Evolutionary conservation across 2,888 invertebrate species (phyloP).

Genomic region (Eupithecia dodoneata): DNA sequence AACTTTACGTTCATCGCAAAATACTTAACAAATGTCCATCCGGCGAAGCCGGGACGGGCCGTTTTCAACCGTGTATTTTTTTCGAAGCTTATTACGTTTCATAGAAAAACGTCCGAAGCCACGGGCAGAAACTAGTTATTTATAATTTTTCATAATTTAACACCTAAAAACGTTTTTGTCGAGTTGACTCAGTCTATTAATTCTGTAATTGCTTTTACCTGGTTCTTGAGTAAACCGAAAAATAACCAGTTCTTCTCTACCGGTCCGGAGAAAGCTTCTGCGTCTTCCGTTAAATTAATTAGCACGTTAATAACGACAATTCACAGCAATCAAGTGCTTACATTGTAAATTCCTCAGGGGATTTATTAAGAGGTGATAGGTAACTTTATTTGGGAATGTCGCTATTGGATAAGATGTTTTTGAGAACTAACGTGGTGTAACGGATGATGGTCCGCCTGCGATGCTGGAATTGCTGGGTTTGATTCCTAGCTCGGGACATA

Average conservation of each 20-base stretch:
- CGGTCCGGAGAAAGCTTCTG: slow-evolving; percentile 36
- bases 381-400: background rate
- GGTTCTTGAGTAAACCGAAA: slow-evolving; percentile 5
- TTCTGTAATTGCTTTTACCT: background rate
- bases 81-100: no score
- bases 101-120: no score
- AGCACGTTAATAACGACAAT: slow-evolving; percentile 36
- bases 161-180: no score
- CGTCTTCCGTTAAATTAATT: slow-evolving; percentile 38
- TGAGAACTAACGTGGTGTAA: background rate
- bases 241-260: slow-evolving; percentile 25
- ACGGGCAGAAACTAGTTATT: no score
- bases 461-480: background rate
- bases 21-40: no score
- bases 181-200: background rate
- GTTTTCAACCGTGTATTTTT: no score
- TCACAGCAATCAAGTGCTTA: slow-evolving; percentile 38
- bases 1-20: no score
- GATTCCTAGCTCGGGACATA: background rate
- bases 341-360: slow-evolving; percentile 31
- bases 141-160: no score
- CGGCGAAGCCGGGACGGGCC: no score
- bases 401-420: background rate
- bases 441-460: background rate
- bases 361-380: background rate